Evolutionary conservation across 1,140 invertebrate genomes (phyloP), one percentile per base, ranked within the genome.

Genomic region (Chionoecetes opilio): DNA sequence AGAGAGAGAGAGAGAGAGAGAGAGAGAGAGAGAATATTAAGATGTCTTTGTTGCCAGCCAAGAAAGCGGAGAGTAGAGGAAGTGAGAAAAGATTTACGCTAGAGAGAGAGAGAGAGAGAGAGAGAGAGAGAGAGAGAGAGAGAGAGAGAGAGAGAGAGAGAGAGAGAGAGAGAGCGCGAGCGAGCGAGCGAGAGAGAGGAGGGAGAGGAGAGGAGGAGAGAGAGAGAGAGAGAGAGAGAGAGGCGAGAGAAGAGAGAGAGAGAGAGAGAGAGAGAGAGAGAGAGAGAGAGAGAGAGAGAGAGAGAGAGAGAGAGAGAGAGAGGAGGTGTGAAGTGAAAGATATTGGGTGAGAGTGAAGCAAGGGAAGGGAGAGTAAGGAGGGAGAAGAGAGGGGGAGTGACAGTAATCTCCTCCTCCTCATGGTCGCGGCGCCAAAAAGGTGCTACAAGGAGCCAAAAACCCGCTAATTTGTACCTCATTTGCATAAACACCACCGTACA

Each of bases 1-100:
- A n/a, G 88, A 41, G 88, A 90, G 88, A 41, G 21, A 29, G 88
- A 29, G n/a, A 29, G 88, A 90, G 38, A 90, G 88, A 90, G 88
- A 41, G 38, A 90, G 38, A 41, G 88, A 41, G 38, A 41, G 88
- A 89, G 87, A 38, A 32, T 0, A 32, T 21, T 0, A 1, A n/a
- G 21, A n/a, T 21, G 32, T 26, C n/a, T 3, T 29, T 1, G 85
- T 26, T n/a, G n/a, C n/a, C n/a, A n/a, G n/a, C n/a, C n/a, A n/a
- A n/a, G n/a, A n/a, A n/a, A n/a, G n/a, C n/a, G n/a, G 38, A 41
- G 38, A 41, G 38, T n/a, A 41, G 38, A 41, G 38, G 14, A 14
- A 41, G 38, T 6, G 38, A 41, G 38, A 41, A 14, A 41, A 3
- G 3, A 41, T 41, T 14, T 6, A 6, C 14, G 38, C 14, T 41